phyloP scores from a whole-genome alignment of 2,113 vertebrate species.

The Tapirus terrestris region DNA sequence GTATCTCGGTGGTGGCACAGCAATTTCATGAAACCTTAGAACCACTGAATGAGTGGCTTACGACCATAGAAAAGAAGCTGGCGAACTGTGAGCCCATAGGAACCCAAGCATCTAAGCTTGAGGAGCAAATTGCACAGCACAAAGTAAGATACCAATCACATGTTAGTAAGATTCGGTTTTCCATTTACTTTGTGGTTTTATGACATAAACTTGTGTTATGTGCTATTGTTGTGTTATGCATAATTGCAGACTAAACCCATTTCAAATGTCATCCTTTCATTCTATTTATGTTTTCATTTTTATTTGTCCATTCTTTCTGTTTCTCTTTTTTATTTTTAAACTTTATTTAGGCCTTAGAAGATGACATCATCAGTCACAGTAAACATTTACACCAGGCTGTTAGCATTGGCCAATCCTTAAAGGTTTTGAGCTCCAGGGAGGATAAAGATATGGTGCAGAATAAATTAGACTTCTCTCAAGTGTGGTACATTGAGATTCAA shows the following conservation, averaged over 20 bases:
- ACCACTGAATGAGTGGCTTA: slow-evolving; percentile 94
- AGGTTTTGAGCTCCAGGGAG: slow-evolving; percentile 94
- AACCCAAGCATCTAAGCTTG: slow-evolving; percentile 93
- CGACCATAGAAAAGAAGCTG: slow-evolving; percentile 92
- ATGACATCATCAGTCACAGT: slow-evolving; percentile 93
- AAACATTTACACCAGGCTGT: slow-evolving; percentile 95
- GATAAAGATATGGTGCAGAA: slow-evolving; percentile 96
- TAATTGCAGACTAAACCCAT: slow-evolving; percentile 11
- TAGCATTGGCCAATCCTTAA: slow-evolving; percentile 95
- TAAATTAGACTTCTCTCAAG: slow-evolving; percentile 93
- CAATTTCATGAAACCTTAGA: slow-evolving; percentile 97
- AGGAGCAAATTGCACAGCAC: slow-evolving; percentile 95
- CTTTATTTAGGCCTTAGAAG: slow-evolving; percentile 93
- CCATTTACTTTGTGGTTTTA: slow-evolving; percentile 21
- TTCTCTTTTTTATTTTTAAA: slow-evolving; percentile 79
- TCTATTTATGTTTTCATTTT: slow-evolving; percentile 80
- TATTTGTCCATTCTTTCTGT: slow-evolving; percentile 82
- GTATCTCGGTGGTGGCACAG: slow-evolving; percentile 94
- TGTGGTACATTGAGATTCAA: slow-evolving; percentile 94
- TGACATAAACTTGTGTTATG: slow-evolving; percentile 42
- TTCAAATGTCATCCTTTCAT: slow-evolving; percentile 74
- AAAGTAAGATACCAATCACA: slow-evolving; percentile 89
- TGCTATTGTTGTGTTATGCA: not conserved
- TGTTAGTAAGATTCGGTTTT: not conserved
- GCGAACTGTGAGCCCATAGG: slow-evolving; percentile 95